Evolutionary conservation across 2,113 vertebrate species (phyloP).

Genomic region (Pycnonotus jocosus): DNA sequence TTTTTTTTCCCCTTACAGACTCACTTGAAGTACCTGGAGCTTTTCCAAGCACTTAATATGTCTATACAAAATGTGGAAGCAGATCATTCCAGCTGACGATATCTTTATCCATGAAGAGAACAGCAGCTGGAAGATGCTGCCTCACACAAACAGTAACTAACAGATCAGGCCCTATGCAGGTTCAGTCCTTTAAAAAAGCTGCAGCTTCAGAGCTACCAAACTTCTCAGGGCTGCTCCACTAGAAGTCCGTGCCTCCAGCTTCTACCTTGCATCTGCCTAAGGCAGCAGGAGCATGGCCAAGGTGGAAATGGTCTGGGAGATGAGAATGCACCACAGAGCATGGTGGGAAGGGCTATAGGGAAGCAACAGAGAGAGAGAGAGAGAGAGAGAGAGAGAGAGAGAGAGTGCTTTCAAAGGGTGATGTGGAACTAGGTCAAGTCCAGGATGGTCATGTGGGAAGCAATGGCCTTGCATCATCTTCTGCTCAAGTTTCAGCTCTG

Average conservation of each 20-base stretch:
- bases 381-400: neutral
- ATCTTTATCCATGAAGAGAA: neutral
- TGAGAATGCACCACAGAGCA: accelerated
- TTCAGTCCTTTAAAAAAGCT: neutral
- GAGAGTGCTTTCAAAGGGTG: neutral
- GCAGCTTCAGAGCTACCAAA: neutral
- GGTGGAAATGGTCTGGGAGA: neutral
- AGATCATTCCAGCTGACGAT: neutral
- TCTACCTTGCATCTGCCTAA: neutral
- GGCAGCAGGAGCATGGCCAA: neutral
- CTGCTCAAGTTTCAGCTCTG: neutral
- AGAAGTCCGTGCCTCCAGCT: neutral
- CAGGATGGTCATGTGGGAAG: neutral
- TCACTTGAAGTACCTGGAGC: neutral
- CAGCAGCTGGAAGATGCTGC: conserved; percentile 7
- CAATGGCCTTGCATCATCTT: neutral
- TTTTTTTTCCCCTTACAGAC: neutral
- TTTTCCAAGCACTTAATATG: conserved; percentile 19
- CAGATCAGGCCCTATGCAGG: neutral
- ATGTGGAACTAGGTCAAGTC: neutral
- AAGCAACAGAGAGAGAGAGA: neutral
- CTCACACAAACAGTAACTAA: neutral
- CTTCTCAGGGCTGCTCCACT: neutral
- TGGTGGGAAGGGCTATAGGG: neutral
- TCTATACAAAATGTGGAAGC: conserved; percentile 26